phyloP scores from a whole-genome alignment of 2,113 vertebrate species.

The Elephantulus edwardii region DNA sequence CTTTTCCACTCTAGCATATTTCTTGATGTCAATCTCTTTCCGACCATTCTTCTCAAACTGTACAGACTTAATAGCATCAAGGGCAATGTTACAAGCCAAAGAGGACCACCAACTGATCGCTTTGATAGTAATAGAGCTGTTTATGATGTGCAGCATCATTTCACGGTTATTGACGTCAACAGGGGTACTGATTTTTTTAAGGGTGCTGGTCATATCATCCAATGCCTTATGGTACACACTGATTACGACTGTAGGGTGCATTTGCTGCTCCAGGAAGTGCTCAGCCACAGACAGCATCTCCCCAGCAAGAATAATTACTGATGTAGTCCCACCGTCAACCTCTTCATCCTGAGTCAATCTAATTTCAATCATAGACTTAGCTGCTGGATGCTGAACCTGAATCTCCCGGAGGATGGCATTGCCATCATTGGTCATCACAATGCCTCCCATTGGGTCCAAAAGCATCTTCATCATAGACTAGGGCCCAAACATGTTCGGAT shows the following conservation, averaged over 20 bases:
- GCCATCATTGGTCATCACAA: too few relatives aligned
- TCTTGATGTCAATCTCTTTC: too few relatives aligned
- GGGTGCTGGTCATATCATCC: conserved; percentile 90
- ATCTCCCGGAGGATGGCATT: conserved; percentile 83
- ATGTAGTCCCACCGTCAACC: conserved; percentile 97
- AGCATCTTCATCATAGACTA: too few relatives aligned
- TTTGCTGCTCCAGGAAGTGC: conserved; percentile 97
- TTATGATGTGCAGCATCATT: conserved; percentile 95
- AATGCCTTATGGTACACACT: conserved; percentile 91
- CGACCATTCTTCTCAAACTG: too few relatives aligned
- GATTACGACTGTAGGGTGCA: conserved; percentile 96
- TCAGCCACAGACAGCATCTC: conserved; percentile 97
- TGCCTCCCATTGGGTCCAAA: too few relatives aligned
- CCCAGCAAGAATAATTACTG: conserved; percentile 97
- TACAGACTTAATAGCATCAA: conserved; percentile 93
- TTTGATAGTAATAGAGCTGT: conserved; percentile 93
- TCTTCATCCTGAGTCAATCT: conserved; percentile 98
- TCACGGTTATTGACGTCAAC: conserved; percentile 90
- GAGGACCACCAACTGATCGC: conserved; percentile 88
- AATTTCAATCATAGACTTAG: conserved; percentile 99
- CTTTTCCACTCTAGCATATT: too few relatives aligned
- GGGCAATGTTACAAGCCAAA: conserved; percentile 90
- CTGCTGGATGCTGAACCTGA: conserved; percentile 97
- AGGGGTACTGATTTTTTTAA: conserved; percentile 92
- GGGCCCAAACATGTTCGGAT: too few relatives aligned